Evolutionary conservation across 2,113 vertebrate genomes (phyloP).

Genomic region (Cochlearius cochlearius): DNA sequence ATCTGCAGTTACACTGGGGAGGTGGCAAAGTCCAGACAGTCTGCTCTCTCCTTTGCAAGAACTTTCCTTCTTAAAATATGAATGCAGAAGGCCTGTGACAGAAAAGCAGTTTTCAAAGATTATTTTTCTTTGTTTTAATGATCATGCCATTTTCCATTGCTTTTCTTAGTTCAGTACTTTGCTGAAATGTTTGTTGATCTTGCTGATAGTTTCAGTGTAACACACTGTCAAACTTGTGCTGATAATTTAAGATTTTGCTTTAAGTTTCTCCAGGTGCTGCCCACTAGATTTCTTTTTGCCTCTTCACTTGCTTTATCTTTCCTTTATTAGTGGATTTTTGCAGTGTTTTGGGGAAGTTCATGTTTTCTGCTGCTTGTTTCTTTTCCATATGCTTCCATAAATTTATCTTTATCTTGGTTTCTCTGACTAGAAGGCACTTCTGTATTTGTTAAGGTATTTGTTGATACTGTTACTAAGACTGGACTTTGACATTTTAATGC

Average conservation of each 20-base stretch:
- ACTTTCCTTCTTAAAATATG: not conserved
- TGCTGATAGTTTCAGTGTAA: not conserved
- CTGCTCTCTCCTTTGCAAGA: not conserved
- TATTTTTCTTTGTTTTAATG: not conserved
- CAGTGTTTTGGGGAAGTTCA: not conserved
- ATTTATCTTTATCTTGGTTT: not conserved
- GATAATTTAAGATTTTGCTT: not conserved
- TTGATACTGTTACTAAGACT: not conserved
- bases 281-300: not conserved
- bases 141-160: not conserved
- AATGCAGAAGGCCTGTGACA: not conserved
- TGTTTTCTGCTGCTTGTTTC: not conserved
- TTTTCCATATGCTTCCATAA: not conserved
- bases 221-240: not conserved
- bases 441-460: not conserved
- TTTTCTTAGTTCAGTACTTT: not conserved
- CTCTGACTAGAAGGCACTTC: not conserved
- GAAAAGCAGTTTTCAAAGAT: not conserved
- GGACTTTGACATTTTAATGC: not conserved
- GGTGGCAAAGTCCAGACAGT: not conserved
- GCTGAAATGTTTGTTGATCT: not conserved
- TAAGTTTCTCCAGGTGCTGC: not conserved
- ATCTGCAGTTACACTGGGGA: not conserved
- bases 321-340: not conserved
- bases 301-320: not conserved